A percentile compares a stretch with the other conserved stretches of the same genome.
Evolutionary conservation across 2,113 vertebrate species (phyloP).

Genomic region (Syngnathus typhle): DNA sequence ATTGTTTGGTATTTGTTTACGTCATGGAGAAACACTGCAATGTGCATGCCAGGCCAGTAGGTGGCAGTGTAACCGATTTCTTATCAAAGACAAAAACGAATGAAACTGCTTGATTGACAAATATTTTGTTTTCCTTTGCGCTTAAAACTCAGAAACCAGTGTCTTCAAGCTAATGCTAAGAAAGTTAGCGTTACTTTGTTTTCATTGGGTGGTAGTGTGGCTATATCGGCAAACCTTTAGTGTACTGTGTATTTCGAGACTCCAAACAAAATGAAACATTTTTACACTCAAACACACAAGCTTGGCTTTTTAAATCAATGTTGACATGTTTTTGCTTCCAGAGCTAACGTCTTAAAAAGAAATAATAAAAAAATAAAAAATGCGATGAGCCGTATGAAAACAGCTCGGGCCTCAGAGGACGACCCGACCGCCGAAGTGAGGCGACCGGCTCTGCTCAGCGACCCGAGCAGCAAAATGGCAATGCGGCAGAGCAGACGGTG

Average conservation of each 20-base stretch:
- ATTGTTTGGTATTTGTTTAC: neutral
- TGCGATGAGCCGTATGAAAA: conserved; percentile 40
- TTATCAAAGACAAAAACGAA: neutral
- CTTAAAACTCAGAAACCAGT: neutral
- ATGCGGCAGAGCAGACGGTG: conserved; percentile 31
- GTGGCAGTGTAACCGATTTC: neutral
- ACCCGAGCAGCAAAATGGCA: conserved; percentile 42
- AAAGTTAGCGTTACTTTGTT: neutral
- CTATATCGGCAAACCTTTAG: neutral
- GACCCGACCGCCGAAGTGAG: conserved; percentile 26
- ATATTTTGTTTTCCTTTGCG: neutral
- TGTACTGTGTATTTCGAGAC: neutral
- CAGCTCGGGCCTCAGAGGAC: conserved; percentile 15
- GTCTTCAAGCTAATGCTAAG: neutral
- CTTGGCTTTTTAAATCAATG: conserved; percentile 50
- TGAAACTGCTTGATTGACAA: neutral
- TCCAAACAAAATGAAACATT: conserved; percentile 12
- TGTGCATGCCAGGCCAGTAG: neutral
- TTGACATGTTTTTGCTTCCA: conserved; percentile 55
- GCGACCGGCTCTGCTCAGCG: conserved; percentile 1
- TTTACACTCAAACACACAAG: conserved; percentile 23
- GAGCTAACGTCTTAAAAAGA: conserved; percentile 14
- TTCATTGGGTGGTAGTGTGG: neutral
- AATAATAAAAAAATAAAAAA: too few species aligned
- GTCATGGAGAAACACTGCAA: neutral